Percentiles rank a stretch among this genome's conserved stretches.
phyloP scores from a whole-genome alignment of 2,888 invertebrate genomes.

The Patella depressa region DNA sequence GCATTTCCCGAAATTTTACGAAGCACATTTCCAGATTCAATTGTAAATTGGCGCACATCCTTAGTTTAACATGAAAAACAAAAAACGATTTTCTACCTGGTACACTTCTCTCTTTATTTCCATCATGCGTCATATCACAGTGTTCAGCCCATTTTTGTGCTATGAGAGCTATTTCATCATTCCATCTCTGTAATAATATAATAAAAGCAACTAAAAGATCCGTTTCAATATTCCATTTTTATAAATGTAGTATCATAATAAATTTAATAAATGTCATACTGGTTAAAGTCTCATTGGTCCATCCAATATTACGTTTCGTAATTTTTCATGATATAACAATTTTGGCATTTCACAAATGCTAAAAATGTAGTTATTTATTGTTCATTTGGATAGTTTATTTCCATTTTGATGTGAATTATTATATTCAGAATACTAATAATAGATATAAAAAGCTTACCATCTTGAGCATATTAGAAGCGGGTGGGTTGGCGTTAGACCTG shows the following conservation, averaged over 20 bases:
- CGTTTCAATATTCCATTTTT: not conserved
- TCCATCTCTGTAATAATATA: constrained; percentile 32
- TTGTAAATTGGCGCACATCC: no score
- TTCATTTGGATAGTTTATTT: no score
- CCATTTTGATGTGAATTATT: no score
- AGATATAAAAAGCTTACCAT: constrained; percentile 17
- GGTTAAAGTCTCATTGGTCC: no score
- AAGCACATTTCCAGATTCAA: no score
- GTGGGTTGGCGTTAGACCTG: constrained; percentile 9
- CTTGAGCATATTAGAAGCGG: constrained; percentile 28
- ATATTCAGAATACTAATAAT: no score
- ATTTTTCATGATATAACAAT: not conserved
- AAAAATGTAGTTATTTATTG: no score
- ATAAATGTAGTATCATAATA: not conserved
- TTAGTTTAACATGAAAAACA: no score
- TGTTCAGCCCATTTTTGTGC: constrained; percentile 39
- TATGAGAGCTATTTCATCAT: constrained; percentile 34
- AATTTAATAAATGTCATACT: not conserved
- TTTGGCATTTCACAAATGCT: not conserved
- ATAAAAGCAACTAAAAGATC: not conserved
- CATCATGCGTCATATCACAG: constrained; percentile 31
- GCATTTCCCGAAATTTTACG: no score
- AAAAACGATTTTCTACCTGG: constrained; percentile 25
- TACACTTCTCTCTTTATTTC: constrained; percentile 16
- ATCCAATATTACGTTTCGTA: not conserved